Conservation (phyloP, 2,797 vertebrate species). For the Octomys mimax region DNA sequence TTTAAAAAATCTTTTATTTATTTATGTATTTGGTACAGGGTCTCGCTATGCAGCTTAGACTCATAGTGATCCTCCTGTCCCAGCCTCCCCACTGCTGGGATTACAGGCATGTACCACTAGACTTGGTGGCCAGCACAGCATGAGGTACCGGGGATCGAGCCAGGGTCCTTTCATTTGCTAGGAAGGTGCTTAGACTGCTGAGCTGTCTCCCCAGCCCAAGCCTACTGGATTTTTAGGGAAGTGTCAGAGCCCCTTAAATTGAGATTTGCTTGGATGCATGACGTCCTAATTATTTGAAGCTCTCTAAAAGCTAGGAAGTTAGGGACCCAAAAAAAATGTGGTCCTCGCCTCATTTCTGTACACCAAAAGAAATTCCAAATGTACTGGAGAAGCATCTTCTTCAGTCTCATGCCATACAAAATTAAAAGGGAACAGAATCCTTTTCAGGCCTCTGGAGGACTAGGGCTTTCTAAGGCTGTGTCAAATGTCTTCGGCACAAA, state of each 20-base stretch:
- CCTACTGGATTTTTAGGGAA: neutral
- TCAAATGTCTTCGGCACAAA: neutral
- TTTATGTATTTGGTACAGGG: no score
- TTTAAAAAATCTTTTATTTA: no score
- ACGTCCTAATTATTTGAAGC: neutral
- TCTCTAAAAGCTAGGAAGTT: neutral
- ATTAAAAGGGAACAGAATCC: neutral
- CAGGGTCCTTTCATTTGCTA: no score
- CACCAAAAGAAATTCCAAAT: neutral
- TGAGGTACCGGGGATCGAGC: no score
- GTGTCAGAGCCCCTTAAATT: neutral
- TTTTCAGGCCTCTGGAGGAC: neutral
- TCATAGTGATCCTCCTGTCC: no score
- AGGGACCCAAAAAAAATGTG: neutral
- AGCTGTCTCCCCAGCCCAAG: no score
- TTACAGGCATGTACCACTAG: no score
- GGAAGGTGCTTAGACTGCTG: no score
- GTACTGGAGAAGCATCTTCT: neutral
- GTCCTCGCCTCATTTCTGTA: neutral
- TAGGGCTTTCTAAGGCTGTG: neutral
- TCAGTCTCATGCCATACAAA: neutral
- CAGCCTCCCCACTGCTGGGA: no score
- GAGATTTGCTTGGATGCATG: neutral
- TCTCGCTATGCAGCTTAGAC: no score
- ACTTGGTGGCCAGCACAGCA: no score